Evolutionary conservation across 2,888 invertebrate species (phyloP).

Genomic region (Morpho deidamia): DNA sequence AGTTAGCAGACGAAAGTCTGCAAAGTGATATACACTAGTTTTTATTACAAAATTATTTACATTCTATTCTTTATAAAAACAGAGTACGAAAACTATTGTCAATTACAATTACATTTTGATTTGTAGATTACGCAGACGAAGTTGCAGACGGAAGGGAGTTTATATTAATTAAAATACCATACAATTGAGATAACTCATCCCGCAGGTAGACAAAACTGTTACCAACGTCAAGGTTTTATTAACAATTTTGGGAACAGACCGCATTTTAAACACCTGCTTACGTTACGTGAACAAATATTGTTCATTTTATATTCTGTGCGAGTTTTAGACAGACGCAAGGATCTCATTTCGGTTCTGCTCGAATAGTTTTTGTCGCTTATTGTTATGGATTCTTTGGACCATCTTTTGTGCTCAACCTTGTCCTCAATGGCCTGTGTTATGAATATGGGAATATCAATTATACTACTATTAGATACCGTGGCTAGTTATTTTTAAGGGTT

Average conservation of each 20-base stretch:
- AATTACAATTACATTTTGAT: too few relatives aligned
- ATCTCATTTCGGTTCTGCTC: slow-evolving; percentile 20
- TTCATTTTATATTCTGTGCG: slow-evolving; percentile 19
- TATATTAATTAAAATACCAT: not conserved
- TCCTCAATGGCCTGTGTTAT: slow-evolving; percentile 30
- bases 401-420: slow-evolving; percentile 39
- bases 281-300: slow-evolving; percentile 14
- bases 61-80: too few relatives aligned
- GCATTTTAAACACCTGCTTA: slow-evolving; percentile 35
- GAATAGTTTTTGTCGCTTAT: slow-evolving; percentile 29
- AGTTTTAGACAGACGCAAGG: slow-evolving; percentile 14
- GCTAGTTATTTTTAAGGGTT: slow-evolving; percentile 2
- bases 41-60: too few relatives aligned
- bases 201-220: slow-evolving; percentile 7
- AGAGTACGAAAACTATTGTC: too few relatives aligned
- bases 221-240: slow-evolving; percentile 10
- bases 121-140: too few relatives aligned
- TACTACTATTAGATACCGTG: not conserved
- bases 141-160: not conserved
- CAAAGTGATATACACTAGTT: too few relatives aligned
- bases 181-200: not conserved
- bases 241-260: slow-evolving; percentile 18
- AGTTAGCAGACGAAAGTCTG: too few relatives aligned
- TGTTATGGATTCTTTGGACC: slow-evolving; percentile 30
- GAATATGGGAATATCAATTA: slow-evolving; percentile 31